Evolutionary conservation across 2,888 invertebrate species (phyloP).

Genomic region (Agonopterix arenella): DNA sequence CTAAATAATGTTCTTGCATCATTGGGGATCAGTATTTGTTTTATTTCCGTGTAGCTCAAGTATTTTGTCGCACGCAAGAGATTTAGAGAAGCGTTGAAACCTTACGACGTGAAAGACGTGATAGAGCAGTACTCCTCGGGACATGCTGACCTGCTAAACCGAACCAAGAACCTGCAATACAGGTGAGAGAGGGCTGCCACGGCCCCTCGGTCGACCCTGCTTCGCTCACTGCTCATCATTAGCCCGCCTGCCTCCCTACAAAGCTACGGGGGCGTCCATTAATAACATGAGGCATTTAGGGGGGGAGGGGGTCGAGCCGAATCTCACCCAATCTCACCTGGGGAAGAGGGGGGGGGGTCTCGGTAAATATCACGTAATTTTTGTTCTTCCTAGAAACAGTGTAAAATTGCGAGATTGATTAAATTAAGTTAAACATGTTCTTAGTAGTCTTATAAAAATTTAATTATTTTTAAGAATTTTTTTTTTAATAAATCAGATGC

Average conservation of each 20-base stretch:
- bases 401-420: too few species aligned
- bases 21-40: conserved; percentile 47
- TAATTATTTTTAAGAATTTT: too few species aligned
- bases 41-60: conserved; percentile 83
- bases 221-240: conserved; percentile 36
- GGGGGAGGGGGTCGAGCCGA: too few species aligned
- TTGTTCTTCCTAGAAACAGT: too few species aligned
- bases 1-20: conserved; percentile 4
- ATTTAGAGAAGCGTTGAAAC: conserved; percentile 94
- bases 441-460: too few species aligned
- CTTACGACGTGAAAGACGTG: conserved; percentile 96
- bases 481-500: too few species aligned
- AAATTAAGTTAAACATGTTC: too few species aligned
- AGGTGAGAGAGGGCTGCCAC: conserved; percentile 73
- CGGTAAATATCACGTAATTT: too few species aligned
- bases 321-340: too few species aligned
- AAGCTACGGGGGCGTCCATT: neutral
- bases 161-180: conserved; percentile 91
- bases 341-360: too few species aligned
- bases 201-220: conserved; percentile 16
- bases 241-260: conserved; percentile 1
- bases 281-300: too few species aligned
- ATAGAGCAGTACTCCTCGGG: conserved; percentile 94
- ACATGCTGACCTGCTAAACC: conserved; percentile 91
- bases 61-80: conserved; percentile 93